Evolutionary conservation across 2,113 vertebrate species (phyloP).

Genomic region (Apus apus): DNA sequence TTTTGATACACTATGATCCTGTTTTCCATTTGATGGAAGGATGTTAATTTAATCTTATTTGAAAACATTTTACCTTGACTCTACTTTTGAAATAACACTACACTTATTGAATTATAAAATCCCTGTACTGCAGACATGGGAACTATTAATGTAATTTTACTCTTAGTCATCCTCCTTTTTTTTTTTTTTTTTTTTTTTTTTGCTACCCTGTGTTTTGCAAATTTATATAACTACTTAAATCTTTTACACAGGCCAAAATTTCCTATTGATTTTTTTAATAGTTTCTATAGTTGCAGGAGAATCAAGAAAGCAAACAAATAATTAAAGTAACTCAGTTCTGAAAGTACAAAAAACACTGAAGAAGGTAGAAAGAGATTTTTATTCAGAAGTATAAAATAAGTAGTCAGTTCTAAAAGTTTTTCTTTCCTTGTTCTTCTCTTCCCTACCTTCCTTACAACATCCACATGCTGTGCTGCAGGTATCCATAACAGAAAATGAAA

Average conservation of each 20-base stretch:
- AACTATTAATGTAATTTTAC: conserved; percentile 29
- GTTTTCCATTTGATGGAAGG: not conserved
- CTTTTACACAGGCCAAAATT: not conserved
- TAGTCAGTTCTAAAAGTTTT: not conserved
- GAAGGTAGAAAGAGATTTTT: not conserved
- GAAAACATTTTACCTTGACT: not conserved
- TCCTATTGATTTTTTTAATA: conserved; percentile 37
- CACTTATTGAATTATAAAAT: not conserved
- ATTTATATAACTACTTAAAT: not conserved
- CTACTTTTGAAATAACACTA: not conserved
- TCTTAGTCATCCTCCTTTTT: not conserved
- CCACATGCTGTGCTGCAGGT: not conserved
- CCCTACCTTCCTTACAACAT: not conserved
- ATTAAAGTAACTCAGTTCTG: not conserved
- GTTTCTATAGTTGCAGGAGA: not conserved
- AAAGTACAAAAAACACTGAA: not conserved
- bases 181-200: not conserved
- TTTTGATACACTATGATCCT: not conserved
- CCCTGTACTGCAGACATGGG: not conserved
- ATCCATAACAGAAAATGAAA: not conserved
- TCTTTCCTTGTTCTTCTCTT: not conserved
- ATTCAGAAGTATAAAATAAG: not conserved
- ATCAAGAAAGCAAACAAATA: conserved; percentile 8
- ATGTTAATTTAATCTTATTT: not conserved
- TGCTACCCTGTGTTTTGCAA: not conserved